Evolutionary conservation across 2,888 invertebrate genomes (phyloP), one percentile per base, ranked within the genome.

Genomic region (Drosophila flavopinicola): DNA sequence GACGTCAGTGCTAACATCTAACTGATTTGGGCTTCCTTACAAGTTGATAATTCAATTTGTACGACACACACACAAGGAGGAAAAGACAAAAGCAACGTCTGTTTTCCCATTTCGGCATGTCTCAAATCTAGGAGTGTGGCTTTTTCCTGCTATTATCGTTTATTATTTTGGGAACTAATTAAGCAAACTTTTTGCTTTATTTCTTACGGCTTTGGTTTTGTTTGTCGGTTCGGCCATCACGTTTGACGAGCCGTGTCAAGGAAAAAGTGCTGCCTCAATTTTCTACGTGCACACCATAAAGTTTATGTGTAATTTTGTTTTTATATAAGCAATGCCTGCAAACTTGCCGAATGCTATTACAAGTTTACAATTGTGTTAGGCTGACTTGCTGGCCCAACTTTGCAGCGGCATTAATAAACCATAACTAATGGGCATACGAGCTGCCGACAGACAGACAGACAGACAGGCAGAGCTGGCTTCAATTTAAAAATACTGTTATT

Each of bases 321-420:
- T 80, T 82, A 66, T 82, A 66, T 71, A 77, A 69, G 73, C 75
- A 77, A 38, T 56, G 56, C 60, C 60, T 63, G 45, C 61, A 51
- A 79, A 78, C 71, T 85, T 69, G 51, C 48, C 60, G 59, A 80
- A 83, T 87, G 75, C 66, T 66, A 87, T 86, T 83, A 85, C 65
- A 85, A 82, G 75, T 85, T 87, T 83, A 68, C 84, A 82, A 82
- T 84, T 87, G 75, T 75, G 57, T 83, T 83, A 80, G 66, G 53
- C 61, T 27, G 53, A 73, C 47, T 71, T 68, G 64, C 39, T 32
- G 49, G 49, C 10, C 38, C 17, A 52, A 49, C 37, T 66, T 54
- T 52, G 49, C 37, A 58, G 47, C 60, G 35, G 71, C 68, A 68
- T 86, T 71, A 83, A 84, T 78, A 85, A 75, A 82, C 85, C 87